Evolutionary conservation across 2,797 vertebrate species (phyloP).

Genomic region (Galago senegalensis): DNA sequence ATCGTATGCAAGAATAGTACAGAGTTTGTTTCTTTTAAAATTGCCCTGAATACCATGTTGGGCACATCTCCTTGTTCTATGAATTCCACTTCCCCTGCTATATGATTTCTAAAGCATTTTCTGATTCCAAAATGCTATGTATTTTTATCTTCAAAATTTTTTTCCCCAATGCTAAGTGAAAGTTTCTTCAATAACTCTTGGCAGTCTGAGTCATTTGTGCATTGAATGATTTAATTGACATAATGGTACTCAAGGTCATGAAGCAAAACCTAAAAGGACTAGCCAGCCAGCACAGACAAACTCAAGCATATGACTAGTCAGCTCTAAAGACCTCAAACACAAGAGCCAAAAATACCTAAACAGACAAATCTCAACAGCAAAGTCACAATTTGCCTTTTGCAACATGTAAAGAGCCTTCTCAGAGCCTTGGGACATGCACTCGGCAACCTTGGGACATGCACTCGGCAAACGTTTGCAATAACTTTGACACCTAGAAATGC

Average conservation of each 20-base stretch:
- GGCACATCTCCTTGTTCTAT: background rate
- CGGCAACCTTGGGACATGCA: background rate
- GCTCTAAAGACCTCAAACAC: background rate
- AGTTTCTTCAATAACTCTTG: constrained; percentile 19
- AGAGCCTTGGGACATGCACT: background rate
- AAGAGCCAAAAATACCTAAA: background rate
- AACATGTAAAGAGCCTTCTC: background rate
- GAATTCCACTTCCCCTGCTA: background rate
- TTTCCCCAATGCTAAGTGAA: constrained; percentile 41
- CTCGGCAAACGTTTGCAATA: background rate
- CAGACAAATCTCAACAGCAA: background rate
- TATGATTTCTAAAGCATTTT: background rate
- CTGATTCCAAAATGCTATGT: background rate
- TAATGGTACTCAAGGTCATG: constrained; percentile 28
- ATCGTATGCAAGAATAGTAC: background rate
- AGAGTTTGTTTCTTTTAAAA: background rate
- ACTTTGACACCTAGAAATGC: background rate
- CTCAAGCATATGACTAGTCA: background rate
- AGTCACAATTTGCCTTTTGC: background rate
- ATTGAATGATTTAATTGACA: constrained; percentile 4
- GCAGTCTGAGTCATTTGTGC: background rate
- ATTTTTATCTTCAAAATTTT: constrained; percentile 29
- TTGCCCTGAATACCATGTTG: background rate
- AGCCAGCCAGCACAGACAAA: background rate
- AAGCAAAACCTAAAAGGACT: constrained; percentile 5